Percentiles rank a stretch among this genome's conserved stretches.
These are phyloP conservation scores for Saimiri boliviensis DNA, from an alignment of 2,113 vertebrate genomes.

Conservation along the genomic window DNA sequence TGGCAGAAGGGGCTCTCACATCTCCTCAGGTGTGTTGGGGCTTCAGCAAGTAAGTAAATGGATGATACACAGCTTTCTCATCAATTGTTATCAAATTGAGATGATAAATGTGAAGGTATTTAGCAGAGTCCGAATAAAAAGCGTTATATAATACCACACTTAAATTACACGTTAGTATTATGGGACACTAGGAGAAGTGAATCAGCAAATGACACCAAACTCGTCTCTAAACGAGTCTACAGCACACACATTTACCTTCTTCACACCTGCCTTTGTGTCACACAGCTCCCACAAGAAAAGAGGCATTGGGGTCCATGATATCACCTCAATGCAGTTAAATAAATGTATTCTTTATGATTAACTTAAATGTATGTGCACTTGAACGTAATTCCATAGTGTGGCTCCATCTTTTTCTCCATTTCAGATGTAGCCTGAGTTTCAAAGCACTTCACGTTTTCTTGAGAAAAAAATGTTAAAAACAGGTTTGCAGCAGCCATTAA, in stretches of 20 bases:
- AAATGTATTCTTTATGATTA: background rate
- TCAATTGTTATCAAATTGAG: background rate
- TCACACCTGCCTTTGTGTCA: background rate
- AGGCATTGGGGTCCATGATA: fast-evolving
- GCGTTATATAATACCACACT: background rate
- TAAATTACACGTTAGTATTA: background rate
- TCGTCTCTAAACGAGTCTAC: background rate
- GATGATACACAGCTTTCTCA: too few relatives aligned
- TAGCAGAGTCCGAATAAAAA: background rate
- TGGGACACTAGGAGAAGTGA: too few relatives aligned
- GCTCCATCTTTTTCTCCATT: background rate
- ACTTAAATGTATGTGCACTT: background rate
- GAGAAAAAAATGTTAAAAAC: background rate
- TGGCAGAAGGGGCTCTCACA: fast-evolving
- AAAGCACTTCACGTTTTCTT: background rate
- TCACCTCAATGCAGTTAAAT: too few relatives aligned
- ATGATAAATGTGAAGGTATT: background rate
- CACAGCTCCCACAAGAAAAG: background rate
- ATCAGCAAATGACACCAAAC: background rate
- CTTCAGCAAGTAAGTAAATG: background rate
- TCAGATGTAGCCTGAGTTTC: background rate
- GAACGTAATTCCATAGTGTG: too few relatives aligned
- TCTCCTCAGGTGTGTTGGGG: fast-evolving
- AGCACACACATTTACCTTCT: background rate
- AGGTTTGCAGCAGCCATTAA: background rate